phyloP scores from a whole-genome alignment of 2,113 vertebrate species.

The Marmota monax region DNA sequence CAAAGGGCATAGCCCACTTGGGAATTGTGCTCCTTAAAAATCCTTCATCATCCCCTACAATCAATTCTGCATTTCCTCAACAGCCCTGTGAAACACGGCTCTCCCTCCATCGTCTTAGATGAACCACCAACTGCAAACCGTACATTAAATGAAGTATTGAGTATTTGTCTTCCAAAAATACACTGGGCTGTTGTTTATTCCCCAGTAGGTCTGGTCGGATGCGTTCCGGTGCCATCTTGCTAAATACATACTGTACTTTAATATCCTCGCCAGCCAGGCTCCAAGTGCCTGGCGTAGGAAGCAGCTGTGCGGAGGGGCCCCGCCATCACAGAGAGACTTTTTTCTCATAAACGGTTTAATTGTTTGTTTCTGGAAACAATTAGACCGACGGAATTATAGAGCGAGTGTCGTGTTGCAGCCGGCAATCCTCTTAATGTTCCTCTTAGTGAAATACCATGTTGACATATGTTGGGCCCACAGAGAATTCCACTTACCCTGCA shows the following conservation, averaged over 20 bases:
- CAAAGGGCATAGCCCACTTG: constrained; percentile 75
- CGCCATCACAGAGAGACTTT: constrained; percentile 75
- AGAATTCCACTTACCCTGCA: constrained; percentile 86
- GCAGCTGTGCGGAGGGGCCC: constrained; percentile 50
- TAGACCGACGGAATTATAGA: constrained; percentile 79
- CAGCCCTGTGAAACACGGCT: constrained; percentile 45
- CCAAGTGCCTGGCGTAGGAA: neutral
- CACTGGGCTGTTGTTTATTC: constrained; percentile 82
- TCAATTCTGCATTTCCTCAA: constrained; percentile 85
- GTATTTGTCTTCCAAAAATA: constrained; percentile 85
- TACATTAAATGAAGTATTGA: constrained; percentile 83
- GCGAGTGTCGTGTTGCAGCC: constrained; percentile 79
- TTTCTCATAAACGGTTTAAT: constrained; percentile 81
- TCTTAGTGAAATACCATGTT: constrained; percentile 85
- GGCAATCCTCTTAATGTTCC: constrained; percentile 86
- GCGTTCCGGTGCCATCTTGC: constrained; percentile 76
- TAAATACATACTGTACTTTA: constrained; percentile 64
- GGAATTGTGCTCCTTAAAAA: constrained; percentile 82
- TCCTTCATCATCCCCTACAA: constrained; percentile 83
- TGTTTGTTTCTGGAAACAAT: constrained; percentile 88
- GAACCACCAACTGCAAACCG: constrained; percentile 77
- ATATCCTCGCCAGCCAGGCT: constrained; percentile 7
- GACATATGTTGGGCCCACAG: constrained; percentile 79
- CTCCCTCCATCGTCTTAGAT: constrained; percentile 77
- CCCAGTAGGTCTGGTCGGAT: constrained; percentile 58